Evolutionary conservation across 2,888 invertebrate genomes (phyloP).

Genomic region (Carcina quercana): DNA sequence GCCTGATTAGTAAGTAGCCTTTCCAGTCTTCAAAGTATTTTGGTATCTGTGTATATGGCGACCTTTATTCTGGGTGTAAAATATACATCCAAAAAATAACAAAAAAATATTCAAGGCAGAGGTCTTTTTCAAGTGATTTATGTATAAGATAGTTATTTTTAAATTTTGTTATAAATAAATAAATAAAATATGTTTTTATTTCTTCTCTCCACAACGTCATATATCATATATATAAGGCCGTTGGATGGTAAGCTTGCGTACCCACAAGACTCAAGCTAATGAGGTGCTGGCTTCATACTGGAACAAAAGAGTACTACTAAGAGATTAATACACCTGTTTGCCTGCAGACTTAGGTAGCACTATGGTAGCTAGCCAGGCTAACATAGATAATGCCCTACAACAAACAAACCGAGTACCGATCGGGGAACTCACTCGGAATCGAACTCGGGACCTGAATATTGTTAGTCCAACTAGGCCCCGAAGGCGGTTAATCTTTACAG

Average conservation of each 20-base stretch:
- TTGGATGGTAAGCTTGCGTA: too few relatives aligned
- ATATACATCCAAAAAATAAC: not conserved
- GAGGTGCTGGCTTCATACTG: too few relatives aligned
- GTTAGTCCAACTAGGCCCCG: not conserved
- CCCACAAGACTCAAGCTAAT: too few relatives aligned
- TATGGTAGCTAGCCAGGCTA: not conserved
- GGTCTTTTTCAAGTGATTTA: not conserved
- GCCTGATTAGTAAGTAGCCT: constrained; percentile 44
- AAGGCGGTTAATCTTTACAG: not conserved
- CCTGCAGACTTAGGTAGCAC: not conserved
- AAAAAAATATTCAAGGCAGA: not conserved
- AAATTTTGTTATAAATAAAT: not conserved
- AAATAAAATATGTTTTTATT: too few relatives aligned
- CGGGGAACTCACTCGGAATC: not conserved
- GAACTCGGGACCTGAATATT: not conserved
- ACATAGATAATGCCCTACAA: not conserved
- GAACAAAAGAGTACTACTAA: too few relatives aligned
- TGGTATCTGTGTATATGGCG: not conserved
- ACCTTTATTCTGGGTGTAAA: not conserved
- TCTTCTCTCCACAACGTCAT: too few relatives aligned
- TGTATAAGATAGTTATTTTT: not conserved
- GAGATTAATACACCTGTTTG: too few relatives aligned
- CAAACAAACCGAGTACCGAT: not conserved
- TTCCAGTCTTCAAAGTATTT: not conserved
- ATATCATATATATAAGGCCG: too few relatives aligned